Evolutionary conservation across 2,888 invertebrate species (phyloP), one percentile per base, ranked within the genome.

Genomic region (Limnephilus rhombicus): DNA sequence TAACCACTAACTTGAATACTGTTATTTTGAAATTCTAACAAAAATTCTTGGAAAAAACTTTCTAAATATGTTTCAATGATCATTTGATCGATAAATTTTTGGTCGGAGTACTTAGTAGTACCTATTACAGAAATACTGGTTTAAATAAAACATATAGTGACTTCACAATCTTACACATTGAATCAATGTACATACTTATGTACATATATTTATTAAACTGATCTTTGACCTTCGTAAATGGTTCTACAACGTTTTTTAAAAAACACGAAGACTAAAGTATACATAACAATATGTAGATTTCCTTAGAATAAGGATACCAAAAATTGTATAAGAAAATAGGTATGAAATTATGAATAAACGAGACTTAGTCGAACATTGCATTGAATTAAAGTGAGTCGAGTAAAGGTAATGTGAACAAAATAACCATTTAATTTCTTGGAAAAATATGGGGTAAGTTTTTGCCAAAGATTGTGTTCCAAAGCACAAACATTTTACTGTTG

Each of bases 391-490:
- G 12, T 86, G 37, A 83, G 15, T 45, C 15, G 24, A 86, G 41
- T 45, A 45, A 86, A 86, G 45, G 2, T 49, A 45, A 68, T 29
- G 31, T 37, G 86, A 86, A 37, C 49, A 37, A 88, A 88, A 31
- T 31, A 13, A 68, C 31, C 45, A 85, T 85, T 88, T 88, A 88
- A 34, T 88, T 53, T 53, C 15, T 88, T 53, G 88, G 34, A 88
- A 87, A 91, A 87, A 87, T 41, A 87, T 91, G 87, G 85, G 82
- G 80, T 91, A 80, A 80, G 34, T 80, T 87, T 81, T 87, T 92
- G 93, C 93, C 93, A 93, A 93, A 92, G 85, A 92, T 93, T 93
- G 93, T 93, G 93, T 93, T 93, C 93, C 92, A 41, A 91, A 92
- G 93, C 93, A 93, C 93, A 88, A 88, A 92, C 91, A 81, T 92